Percentiles rank a stretch among this genome's conserved stretches.
phyloP scores from a whole-genome alignment of 1,140 invertebrate genomes.

The Palaemon carinicauda region DNA sequence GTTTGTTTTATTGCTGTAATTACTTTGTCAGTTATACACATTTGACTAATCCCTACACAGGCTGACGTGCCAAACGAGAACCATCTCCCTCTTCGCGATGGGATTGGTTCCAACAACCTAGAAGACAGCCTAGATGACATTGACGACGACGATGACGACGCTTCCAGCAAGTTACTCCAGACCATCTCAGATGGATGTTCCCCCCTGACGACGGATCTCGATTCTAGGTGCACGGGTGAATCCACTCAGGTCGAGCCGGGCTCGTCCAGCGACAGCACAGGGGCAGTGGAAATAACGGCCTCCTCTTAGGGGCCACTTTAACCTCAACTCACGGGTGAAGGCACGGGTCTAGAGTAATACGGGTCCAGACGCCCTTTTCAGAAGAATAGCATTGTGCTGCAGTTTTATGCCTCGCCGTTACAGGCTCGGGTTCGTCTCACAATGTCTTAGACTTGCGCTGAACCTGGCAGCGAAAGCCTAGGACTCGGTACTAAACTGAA shows the following conservation, averaged over 20 bases:
- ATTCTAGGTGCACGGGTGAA: background rate
- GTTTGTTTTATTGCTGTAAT: no score
- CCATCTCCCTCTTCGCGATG: constrained; percentile 4
- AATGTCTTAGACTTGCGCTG: background rate
- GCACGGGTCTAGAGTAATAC: constrained; percentile 23
- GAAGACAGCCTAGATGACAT: constrained; percentile 6
- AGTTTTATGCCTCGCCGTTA: background rate
- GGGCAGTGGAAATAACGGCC: background rate
- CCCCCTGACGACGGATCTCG: constrained; percentile 1
- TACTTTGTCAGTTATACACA: no score
- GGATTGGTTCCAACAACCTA: background rate
- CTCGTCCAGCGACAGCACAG: background rate
- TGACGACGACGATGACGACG: constrained; percentile 28
- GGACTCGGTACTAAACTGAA: background rate
- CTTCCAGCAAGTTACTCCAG: constrained; percentile 18
- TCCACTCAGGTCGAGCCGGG: constrained; percentile 30
- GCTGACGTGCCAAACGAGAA: constrained; percentile 27
- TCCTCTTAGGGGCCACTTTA: constrained; percentile 4
- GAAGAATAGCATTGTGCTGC: background rate
- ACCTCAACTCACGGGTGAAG: constrained; percentile 33
- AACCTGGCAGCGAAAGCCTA: background rate
- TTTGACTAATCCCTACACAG: background rate
- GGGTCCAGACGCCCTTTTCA: background rate
- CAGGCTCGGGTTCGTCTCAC: background rate
- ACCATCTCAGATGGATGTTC: constrained; percentile 17